Evolutionary conservation across 2,888 invertebrate genomes (phyloP).

Genomic region (Nineta flava): DNA sequence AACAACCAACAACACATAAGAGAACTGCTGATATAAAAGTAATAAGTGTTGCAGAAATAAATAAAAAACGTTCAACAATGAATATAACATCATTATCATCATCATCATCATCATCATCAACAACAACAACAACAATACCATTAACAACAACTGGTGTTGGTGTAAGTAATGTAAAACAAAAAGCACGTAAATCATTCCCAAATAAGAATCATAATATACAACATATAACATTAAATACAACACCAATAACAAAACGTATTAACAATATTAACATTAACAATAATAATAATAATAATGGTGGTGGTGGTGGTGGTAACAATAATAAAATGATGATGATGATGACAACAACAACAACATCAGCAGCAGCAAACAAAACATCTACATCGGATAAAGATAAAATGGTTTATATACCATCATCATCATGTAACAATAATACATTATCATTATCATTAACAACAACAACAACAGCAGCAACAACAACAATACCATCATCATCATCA

Average conservation of each 20-base stretch:
- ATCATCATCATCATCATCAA: not conserved
- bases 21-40: constrained; percentile 5
- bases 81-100: not conserved
- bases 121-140: not conserved
- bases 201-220: not conserved
- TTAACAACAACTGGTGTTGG: not conserved
- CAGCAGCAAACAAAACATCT: too few species aligned
- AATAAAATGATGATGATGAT: not conserved
- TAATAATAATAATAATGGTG: too few species aligned
- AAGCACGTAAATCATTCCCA: constrained; percentile 5
- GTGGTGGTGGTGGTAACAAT: too few species aligned
- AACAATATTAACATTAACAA: not conserved
- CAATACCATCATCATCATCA: not conserved
- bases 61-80: not conserved
- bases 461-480: not conserved
- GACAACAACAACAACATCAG: not conserved
- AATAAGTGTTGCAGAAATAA: constrained; percentile 4
- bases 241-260: not conserved
- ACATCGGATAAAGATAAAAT: constrained; percentile 1
- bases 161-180: constrained; percentile 1
- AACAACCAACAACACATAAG: not conserved
- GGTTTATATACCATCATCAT: not conserved
- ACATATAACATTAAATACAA: too few species aligned
- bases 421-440: not conserved
- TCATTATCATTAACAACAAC: not conserved